These are phyloP conservation scores for Coleophora flavipennella DNA, from an alignment of 2,888 invertebrate species.

Conservation along the genomic window DNA sequence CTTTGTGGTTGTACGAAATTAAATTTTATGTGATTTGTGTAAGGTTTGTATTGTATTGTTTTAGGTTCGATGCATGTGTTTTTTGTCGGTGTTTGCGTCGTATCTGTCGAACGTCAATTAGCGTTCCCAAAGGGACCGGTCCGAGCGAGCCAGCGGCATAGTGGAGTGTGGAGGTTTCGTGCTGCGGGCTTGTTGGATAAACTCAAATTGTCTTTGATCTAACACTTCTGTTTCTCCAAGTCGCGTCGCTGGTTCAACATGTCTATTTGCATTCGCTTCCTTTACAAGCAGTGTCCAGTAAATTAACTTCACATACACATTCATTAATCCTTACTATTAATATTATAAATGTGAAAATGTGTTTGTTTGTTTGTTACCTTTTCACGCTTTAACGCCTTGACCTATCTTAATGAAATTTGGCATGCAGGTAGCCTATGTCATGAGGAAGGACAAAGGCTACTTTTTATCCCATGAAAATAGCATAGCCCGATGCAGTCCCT, in stretches of 20 bases:
- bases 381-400: too few species aligned
- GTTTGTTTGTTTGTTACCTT: too few species aligned
- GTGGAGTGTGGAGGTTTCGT: constrained; percentile 35
- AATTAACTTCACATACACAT: too few species aligned
- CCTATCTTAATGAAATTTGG: too few species aligned
- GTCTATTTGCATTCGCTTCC: constrained; percentile 24
- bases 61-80: constrained; percentile 25
- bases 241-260: constrained; percentile 23
- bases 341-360: too few species aligned
- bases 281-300: too few species aligned
- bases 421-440: too few species aligned
- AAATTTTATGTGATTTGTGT: constrained; percentile 30
- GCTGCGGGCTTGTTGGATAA: constrained; percentile 30
- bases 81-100: constrained; percentile 25
- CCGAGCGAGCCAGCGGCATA: constrained; percentile 23
- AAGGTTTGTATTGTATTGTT: constrained; percentile 28
- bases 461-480: too few species aligned
- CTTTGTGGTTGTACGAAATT: constrained; percentile 29
- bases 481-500: too few species aligned
- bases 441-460: too few species aligned
- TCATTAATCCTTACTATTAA: too few species aligned
- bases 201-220: constrained; percentile 26
- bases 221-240: constrained; percentile 28
- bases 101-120: constrained; percentile 62
- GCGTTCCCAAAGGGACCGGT: constrained; percentile 50